Evolutionary conservation across 2,888 invertebrate genomes (phyloP), one percentile per base, ranked within the genome.

Genomic region (Anticlea derivata): DNA sequence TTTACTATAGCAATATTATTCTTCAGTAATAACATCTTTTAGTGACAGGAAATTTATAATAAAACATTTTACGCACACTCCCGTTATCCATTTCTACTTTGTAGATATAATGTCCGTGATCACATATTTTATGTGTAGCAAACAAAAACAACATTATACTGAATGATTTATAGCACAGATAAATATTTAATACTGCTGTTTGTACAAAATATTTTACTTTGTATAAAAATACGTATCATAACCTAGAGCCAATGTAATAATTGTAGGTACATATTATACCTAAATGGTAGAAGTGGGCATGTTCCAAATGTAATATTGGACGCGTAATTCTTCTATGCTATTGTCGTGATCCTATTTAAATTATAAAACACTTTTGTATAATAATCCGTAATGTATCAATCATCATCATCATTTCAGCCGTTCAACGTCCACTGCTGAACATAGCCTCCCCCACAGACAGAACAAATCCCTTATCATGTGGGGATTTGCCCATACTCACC

Each of bases 111-210:
- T 53, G 13, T 34, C 31, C 34, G 39, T 44, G 39, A 40, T 53
- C 53, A 53, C 48, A 52, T 52, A 48, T 53, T 48, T 53, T 44
- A 45, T 44, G 48, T 49, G 48, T 48, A 29, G 13, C 53, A 68
- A 72, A 71, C 70, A 70, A 67, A 70, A 61, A 54, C 59, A 58
- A 40, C 62, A 69, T 68, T 69, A 70, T 61, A 57, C 55, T 47
- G 58, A 58, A 59, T 66, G 71, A 72, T 65, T 70, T 69, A 70
- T 62, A 50, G 63, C 60, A 54, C 57, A 65, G 69, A 72, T 72
- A 72, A 66, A 70, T 69, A 44, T 50, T 40, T 55, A 48, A 55
- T 54, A 46, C 46, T 38, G 34, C 38, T 58, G 46, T 58, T 49
- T 58, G 46, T 51, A 50, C 40, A 48, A 50, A 50, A 63, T 61